A percentile compares a stretch with the other conserved stretches of the same genome.
Conservation (phyloP, 2,888 invertebrate species). For the Brenthis daphne region DNA sequence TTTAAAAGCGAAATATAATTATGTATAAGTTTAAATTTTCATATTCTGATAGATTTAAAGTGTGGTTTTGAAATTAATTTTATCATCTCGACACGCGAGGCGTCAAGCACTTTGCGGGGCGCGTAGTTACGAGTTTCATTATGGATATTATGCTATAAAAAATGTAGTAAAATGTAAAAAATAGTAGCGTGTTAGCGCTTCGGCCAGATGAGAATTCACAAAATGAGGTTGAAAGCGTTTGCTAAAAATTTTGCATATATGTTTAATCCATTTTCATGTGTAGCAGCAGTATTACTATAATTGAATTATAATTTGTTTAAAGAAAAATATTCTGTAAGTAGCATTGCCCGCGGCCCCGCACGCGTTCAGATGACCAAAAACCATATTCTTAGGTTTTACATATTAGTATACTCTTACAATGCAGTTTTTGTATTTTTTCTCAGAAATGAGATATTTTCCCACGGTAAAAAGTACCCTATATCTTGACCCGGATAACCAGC, state of each 20-base stretch:
- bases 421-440: too few species aligned
- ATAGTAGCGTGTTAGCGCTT: conserved; percentile 23
- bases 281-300: too few species aligned
- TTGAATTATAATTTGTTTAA: too few species aligned
- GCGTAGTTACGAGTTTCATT: conserved; percentile 27
- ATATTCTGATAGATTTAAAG: conserved; percentile 25
- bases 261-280: background rate
- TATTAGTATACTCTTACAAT: too few species aligned
- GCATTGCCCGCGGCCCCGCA: too few species aligned
- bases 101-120: conserved; percentile 27
- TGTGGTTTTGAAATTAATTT: conserved; percentile 26
- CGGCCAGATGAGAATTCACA: conserved; percentile 17
- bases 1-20: background rate
- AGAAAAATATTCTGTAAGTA: too few species aligned
- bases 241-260: background rate
- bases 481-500: too few species aligned
- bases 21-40: conserved; percentile 12
- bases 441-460: too few species aligned
- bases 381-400: too few species aligned
- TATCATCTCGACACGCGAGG: conserved; percentile 25
- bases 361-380: too few species aligned
- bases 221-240: conserved; percentile 10
- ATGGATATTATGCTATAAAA: conserved; percentile 26
- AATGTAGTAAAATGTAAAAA: conserved; percentile 22
- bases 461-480: too few species aligned